These are phyloP conservation scores for Xyrauchen texanus DNA, from an alignment of 2,113 vertebrate species.

Conservation along the genomic window DNA sequence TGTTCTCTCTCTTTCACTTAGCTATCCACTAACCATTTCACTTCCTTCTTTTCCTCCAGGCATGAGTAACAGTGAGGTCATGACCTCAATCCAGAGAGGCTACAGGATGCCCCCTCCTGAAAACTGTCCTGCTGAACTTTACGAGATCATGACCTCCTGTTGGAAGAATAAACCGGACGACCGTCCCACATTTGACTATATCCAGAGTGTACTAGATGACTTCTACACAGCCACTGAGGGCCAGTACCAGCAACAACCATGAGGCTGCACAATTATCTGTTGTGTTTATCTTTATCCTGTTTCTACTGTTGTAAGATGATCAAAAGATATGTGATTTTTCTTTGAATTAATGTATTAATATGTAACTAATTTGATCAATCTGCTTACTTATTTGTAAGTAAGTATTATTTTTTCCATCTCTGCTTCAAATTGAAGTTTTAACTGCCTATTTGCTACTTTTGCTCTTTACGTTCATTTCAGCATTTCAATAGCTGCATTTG, in stretches of 20 bases:
- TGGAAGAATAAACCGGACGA: constrained; percentile 87
- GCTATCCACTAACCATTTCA: neutral
- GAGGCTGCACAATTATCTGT: constrained; percentile 31
- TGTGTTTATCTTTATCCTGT: neutral
- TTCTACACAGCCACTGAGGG: constrained; percentile 91
- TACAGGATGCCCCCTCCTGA: constrained; percentile 86
- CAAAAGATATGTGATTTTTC: neutral
- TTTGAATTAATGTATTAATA: constrained; percentile 40
- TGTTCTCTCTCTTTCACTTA: neutral
- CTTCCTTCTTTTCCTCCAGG: constrained; percentile 55
- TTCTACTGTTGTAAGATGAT: constrained; percentile 23
- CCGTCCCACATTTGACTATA: constrained; percentile 91
- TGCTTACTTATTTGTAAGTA: constrained; percentile 43
- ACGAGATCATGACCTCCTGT: constrained; percentile 84
- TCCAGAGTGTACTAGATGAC: constrained; percentile 88
- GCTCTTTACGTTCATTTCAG: neutral
- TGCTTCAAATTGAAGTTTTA: constrained; percentile 74
- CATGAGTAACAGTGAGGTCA: constrained; percentile 76
- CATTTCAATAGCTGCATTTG: neutral
- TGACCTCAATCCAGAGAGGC: constrained; percentile 75
- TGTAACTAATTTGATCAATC: constrained; percentile 4
- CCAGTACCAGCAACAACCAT: constrained; percentile 89
- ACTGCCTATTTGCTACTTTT: constrained; percentile 21
- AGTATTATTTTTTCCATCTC: constrained; percentile 29
- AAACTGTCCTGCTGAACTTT: constrained; percentile 83